Evolutionary conservation across 2,888 invertebrate species (phyloP).

Genomic region (Himalopsyche kuldschensis): DNA sequence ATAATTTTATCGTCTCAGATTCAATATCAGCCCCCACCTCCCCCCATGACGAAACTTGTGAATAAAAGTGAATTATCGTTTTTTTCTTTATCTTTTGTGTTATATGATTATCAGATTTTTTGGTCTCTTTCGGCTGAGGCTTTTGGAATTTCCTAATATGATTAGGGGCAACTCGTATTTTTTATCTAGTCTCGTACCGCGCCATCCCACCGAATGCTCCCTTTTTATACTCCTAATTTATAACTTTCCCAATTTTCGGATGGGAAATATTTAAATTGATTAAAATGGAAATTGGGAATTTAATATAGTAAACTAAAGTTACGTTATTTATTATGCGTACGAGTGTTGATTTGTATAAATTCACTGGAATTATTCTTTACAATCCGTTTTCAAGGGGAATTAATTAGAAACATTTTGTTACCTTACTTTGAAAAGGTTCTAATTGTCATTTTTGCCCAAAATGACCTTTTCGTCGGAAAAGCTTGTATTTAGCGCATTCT

Average conservation of each 20-base stretch:
- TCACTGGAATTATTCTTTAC: no score
- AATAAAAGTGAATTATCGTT: conserved; percentile 39
- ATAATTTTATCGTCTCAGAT: conserved; percentile 39
- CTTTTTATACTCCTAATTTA: conserved; percentile 12
- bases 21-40: conserved; percentile 33
- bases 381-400: no score
- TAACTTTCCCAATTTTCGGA: conserved; percentile 6
- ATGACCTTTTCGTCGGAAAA: no score
- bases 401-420: no score
- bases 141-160: conserved; percentile 29
- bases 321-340: no score
- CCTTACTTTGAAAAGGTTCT: no score
- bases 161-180: conserved; percentile 33
- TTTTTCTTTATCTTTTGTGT: conserved; percentile 37
- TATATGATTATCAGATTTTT: conserved; percentile 39
- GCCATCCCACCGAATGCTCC: background rate
- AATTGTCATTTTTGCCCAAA: no score
- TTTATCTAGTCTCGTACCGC: conserved; percentile 8
- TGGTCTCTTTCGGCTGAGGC: conserved; percentile 8
- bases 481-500: no score
- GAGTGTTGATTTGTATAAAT: no score
- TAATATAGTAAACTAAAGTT: no score
- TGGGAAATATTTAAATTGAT: background rate
- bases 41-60: conserved; percentile 26
- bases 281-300: background rate